Evolutionary conservation across 2,113 vertebrate species (phyloP), one percentile per base, ranked within the genome.

Genomic region (Onychorhynchus coronatus): DNA sequence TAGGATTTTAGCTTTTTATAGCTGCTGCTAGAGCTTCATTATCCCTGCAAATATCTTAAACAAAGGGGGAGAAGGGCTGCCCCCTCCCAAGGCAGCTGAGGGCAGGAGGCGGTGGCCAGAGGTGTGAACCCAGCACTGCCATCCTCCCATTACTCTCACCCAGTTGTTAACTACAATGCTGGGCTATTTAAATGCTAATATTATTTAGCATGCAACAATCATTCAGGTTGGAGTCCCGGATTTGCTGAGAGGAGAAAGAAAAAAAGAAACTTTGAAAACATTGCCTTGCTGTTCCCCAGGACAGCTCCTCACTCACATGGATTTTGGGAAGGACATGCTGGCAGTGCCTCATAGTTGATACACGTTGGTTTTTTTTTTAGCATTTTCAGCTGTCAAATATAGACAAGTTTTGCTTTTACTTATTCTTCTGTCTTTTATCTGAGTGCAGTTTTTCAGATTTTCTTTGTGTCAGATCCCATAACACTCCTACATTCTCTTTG

Each of bases 101-200:
- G 89, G 77, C 24, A 71, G 85, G 76, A 85, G 91, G 91, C 30
- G 4, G 47, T 49, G 73, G 59, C 55, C 58, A 91, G 95, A 96
- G 95, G 94, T 97, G 95, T 24, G 85, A 97, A 80, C 88, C 90
- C 88, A 74, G 92, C 78, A 1, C 88, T 41, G 67, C 94, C 93
- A 88, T 86, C 95, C 91, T 94, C 89, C 91, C 91, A 95, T 96
- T 95, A 88, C 95, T 96, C 90, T 96, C 95, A 96, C 88, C 82
- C 85, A 77, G 50, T 95, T 96, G 95, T 71, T 88, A 96, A 94
- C 95, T 71, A 96, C 91, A 96, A 91, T 95, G 85, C 94, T 10
- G 88, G 16, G 18, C 96, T 39, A 96, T 96, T 96, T 96, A 96
- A 96, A 96, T 97, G 96, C 95, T 96, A 96, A 96, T 96, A 96